Evolutionary conservation across 2,113 vertebrate species (phyloP), one percentile per base, ranked within the genome.

Genomic region (Dendropsophus ebraccatus): DNA sequence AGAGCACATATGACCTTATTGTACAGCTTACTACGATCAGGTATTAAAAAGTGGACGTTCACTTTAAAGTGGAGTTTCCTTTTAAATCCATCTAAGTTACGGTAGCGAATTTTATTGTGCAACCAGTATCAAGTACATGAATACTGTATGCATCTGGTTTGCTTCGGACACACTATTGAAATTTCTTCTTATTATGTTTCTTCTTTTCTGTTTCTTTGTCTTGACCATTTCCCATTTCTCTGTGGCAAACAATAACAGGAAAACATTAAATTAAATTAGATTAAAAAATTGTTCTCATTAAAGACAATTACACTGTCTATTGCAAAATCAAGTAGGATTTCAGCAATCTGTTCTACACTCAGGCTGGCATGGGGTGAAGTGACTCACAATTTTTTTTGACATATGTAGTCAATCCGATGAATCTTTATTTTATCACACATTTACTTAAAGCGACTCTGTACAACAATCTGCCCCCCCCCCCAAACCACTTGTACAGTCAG

Each of bases 221-320:
- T 70, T 70, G 67, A 70, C 19, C 35, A 23, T 70, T 70, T 70
- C 67, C 67, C 32, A 37, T 21, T 37, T 37, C 32, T 70, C 35
- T 41, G 2, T 23, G 35, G 32, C 67, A 70, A 41, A 70, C 65
- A 69, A 69, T 69, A 35, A 69, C 65, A 69, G 65, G 65, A 69
- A 69, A 69, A 21, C 17, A 69, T 69, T 69, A 69, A 35, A 69
- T 69, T 32, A 69, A 69, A 69, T 69, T 69, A 35, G 65, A 69
- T 35, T 69, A 69, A 69, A 69, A n/a, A 69, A 69, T 69, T 30
- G 19, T 35, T 69, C 65, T 19, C 30, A 21, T 69, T 69, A 69
- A 69, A 35, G 30, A 35, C 19, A 10, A 70, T 21, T 37, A 41
- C 10, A 41, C 19, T 19, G 65, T 69, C 65, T 35, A 37, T 70